These are phyloP conservation scores for Manduca sexta DNA, from an alignment of 1,140 invertebrate genomes.

Conservation along the genomic window DNA sequence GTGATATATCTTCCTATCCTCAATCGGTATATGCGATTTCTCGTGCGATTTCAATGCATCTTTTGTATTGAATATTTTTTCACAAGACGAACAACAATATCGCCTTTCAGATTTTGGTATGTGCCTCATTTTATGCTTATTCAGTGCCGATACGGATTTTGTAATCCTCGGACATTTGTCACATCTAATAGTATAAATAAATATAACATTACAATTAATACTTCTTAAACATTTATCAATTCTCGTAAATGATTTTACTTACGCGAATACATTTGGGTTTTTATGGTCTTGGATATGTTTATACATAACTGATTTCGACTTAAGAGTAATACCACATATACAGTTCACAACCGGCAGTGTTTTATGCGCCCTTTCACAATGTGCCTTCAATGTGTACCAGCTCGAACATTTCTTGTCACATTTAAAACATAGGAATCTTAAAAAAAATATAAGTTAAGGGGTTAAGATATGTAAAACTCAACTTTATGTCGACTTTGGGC, in stretches of 20 bases:
- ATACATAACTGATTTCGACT: constrained; percentile 67
- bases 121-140: constrained; percentile 67
- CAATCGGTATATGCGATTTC: constrained; percentile 65
- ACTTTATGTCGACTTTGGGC: too few species aligned
- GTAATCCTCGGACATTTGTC: constrained; percentile 66
- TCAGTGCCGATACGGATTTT: constrained; percentile 58
- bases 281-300: constrained; percentile 68
- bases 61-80: constrained; percentile 62
- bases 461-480: too few species aligned
- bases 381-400: constrained; percentile 61
- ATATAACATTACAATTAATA: too few species aligned
- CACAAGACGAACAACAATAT: constrained; percentile 54
- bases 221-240: too few species aligned
- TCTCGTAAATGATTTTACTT: too few species aligned
- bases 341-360: constrained; percentile 54
- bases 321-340: constrained; percentile 58
- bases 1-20: constrained; percentile 65
- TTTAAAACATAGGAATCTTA: constrained; percentile 58
- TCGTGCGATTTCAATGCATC: constrained; percentile 66
- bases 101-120: constrained; percentile 61
- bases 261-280: constrained; percentile 60
- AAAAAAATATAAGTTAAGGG: constrained; percentile 25
- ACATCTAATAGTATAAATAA: constrained; percentile 43
- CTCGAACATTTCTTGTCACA: constrained; percentile 55
- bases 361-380: constrained; percentile 48